Evolutionary conservation across 2,888 invertebrate genomes (phyloP), one percentile per base, ranked within the genome.

Genomic region (Pollenia angustigena): DNA sequence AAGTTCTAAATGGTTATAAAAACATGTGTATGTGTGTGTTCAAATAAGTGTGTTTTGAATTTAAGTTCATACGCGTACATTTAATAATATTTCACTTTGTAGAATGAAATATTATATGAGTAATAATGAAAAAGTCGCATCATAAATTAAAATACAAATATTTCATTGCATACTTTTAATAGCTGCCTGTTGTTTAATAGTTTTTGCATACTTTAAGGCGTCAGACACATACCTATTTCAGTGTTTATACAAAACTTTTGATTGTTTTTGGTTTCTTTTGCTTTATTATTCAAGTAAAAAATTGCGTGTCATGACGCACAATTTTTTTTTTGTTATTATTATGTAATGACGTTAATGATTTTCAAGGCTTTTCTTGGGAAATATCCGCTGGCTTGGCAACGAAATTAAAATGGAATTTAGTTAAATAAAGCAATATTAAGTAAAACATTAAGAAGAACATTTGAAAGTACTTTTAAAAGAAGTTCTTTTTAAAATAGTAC

Each of bases 201-300:
- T 60, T 52, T 60, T 60, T 75, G 81, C 81, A 75, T 75, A 75
- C 75, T 75, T 82, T 75, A 14, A 60, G 81, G 75, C 81, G 81
- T 64, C 74, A 75, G 16, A 44, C 14, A 75, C 2, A 16, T 23
- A 6, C 12, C 9, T 42, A 23, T 50, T 60, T 60, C 18, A 62
- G 52, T 9, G 10, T 44, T 12, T 66, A 48, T 68, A 50, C 14
- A 48, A 23, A 32, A 32, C 32, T 50, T 68, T 48, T 48, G 14
- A 23, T 8, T 14, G 9, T 48, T 66, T 66, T 66, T 44, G 32
- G 32, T 32, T 32, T 32, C 32, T 32, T 4, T 32, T 32, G 32
- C 6, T 2, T 14, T 10, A 10, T 32, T 56, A 60, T 48, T 23
- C 42, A 62, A 50, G 56, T 50, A 60, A 11, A 52, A 60, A 69